These are phyloP conservation scores for Polydrusus tereticollis DNA, from an alignment of 2,888 invertebrate species.

Conservation along the genomic window DNA sequence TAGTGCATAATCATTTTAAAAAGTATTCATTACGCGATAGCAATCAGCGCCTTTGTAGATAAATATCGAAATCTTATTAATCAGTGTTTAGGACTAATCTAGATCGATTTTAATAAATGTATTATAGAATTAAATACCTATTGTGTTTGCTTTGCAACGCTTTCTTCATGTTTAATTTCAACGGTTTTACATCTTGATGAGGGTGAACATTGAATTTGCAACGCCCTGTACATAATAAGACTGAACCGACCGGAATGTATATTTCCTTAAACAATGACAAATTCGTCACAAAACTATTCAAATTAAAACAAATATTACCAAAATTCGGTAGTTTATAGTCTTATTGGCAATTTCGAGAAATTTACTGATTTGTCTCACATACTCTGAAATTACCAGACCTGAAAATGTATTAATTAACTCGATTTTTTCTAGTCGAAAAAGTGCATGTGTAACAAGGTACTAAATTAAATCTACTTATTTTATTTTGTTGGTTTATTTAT, in stretches of 20 bases:
- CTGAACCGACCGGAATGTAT: too few relatives aligned
- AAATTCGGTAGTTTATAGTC: neutral
- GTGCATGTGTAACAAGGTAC: neutral
- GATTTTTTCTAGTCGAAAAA: neutral
- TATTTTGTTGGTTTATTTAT: neutral
- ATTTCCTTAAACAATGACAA: too few relatives aligned
- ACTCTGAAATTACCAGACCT: neutral
- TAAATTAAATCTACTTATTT: neutral
- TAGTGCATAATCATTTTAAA: constrained; percentile 16
- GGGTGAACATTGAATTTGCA: too few relatives aligned
- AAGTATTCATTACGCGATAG: constrained; percentile 20
- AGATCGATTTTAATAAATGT: neutral
- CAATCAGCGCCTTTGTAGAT: constrained; percentile 11
- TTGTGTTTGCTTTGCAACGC: neutral
- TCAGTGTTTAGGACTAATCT: neutral
- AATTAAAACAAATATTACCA: neutral
- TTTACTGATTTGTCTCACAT: neutral
- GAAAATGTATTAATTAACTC: neutral
- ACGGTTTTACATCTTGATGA: too few relatives aligned
- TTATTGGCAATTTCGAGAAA: neutral
- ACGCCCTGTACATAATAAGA: too few relatives aligned
- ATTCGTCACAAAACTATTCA: neutral
- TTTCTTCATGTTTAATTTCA: too few relatives aligned
- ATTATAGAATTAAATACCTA: neutral
- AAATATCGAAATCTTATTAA: constrained; percentile 1